These are phyloP conservation scores for Drosophila rubida DNA, from an alignment of 2,888 invertebrate species.

Conservation along the genomic window DNA sequence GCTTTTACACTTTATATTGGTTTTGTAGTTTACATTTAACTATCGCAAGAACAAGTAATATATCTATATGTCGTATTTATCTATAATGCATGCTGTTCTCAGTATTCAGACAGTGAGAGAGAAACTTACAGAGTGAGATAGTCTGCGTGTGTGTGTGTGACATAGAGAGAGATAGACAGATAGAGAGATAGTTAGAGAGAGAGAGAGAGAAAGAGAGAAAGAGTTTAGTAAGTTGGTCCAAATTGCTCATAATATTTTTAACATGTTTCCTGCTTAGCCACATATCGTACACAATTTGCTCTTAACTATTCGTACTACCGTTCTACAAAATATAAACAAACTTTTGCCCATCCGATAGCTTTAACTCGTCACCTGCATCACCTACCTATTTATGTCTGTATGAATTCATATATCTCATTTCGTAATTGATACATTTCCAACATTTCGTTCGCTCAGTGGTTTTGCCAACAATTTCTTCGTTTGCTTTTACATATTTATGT, in stretches of 20 bases:
- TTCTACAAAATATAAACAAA: conserved; percentile 19
- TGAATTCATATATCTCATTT: conserved; percentile 8
- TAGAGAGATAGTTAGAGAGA: neutral
- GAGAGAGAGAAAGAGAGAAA: conserved; percentile 2
- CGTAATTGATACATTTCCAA: conserved; percentile 17
- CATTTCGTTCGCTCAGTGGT: conserved; percentile 24
- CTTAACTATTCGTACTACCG: conserved; percentile 18
- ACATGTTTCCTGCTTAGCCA: conserved; percentile 20
- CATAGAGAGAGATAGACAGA: neutral
- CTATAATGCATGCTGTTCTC: conserved; percentile 17
- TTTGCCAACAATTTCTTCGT: neutral
- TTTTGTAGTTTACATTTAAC: conserved; percentile 8
- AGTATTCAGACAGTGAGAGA: conserved; percentile 26
- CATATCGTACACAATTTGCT: conserved; percentile 41
- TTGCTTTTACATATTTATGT: conserved; percentile 1
- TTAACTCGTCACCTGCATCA: conserved; percentile 13
- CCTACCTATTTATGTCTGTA: conserved; percentile 3
- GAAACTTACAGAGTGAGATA: neutral
- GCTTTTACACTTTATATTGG: conserved; percentile 1
- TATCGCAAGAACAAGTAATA: conserved; percentile 22
- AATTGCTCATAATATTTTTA: conserved; percentile 54
- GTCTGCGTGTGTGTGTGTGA: neutral
- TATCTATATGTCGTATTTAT: conserved; percentile 8
- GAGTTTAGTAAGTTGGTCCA: conserved; percentile 67
- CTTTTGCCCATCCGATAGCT: conserved; percentile 13